Percentiles rank a stretch among this genome's conserved stretches.
Evolutionary conservation across 2,113 vertebrate genomes (phyloP).

Genomic region (Carassius auratus): DNA sequence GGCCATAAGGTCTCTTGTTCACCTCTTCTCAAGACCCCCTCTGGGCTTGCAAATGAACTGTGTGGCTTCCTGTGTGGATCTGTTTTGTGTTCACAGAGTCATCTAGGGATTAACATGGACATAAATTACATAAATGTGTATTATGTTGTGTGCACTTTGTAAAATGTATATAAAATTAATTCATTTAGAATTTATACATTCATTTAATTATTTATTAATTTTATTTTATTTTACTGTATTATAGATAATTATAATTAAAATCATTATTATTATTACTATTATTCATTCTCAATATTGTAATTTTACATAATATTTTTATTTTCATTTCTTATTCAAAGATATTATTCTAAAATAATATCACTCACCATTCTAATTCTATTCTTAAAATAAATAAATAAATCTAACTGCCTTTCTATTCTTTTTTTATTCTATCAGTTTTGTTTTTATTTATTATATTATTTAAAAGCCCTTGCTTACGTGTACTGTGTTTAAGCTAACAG

Average conservation of each 20-base stretch:
- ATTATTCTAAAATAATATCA: neutral
- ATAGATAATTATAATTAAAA: no score
- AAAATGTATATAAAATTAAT: neutral
- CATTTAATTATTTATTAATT: neutral
- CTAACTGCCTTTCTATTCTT: no score
- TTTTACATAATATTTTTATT: neutral
- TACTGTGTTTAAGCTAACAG: no score
- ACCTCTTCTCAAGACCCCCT: conserved; percentile 9
- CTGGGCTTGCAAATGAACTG: conserved; percentile 31
- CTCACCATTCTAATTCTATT: no score
- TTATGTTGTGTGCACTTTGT: neutral
- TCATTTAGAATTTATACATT: neutral
- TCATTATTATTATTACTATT: no score
- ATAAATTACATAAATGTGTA: neutral
- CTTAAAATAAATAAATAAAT: no score
- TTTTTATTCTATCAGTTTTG: no score
- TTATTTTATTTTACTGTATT: neutral
- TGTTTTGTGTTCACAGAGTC: conserved; percentile 5
- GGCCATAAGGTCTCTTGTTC: conserved; percentile 21
- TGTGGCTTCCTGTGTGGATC: neutral
- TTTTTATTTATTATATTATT: no score
- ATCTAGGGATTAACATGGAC: neutral
- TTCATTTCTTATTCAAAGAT: neutral
- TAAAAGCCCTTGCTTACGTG: no score
- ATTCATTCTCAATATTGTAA: neutral